These are phyloP conservation scores for Genyomyrus donnyi DNA, from an alignment of 2,113 vertebrate genomes.

Conservation along the genomic window DNA sequence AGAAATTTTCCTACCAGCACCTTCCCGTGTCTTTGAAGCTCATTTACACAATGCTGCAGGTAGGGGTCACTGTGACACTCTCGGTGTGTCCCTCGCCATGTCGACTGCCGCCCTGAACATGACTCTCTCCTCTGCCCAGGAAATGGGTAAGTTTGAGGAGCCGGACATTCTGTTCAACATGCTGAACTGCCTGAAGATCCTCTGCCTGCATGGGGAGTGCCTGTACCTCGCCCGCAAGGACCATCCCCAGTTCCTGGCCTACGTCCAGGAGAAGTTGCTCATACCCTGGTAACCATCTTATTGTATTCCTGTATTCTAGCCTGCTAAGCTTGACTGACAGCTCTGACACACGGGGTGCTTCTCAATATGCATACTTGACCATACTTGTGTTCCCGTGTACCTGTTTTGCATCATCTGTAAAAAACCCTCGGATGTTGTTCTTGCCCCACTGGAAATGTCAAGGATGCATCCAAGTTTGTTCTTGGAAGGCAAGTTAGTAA, in stretches of 20 bases:
- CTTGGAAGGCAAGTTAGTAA: no score
- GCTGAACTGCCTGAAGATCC: slow-evolving; percentile 91
- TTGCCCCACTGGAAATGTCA: no score
- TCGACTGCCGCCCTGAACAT: not conserved
- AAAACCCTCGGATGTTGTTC: no score
- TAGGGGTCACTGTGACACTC: slow-evolving; percentile 39
- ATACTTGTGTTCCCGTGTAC: no score
- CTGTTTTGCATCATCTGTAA: no score
- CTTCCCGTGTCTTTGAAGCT: slow-evolving; percentile 90
- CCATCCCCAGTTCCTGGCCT: slow-evolving; percentile 86
- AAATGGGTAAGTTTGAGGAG: slow-evolving; percentile 96
- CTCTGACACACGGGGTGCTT: not conserved
- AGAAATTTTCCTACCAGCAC: slow-evolving; percentile 89
- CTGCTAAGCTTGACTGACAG: not conserved
- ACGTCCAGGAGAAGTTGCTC: slow-evolving; percentile 93
- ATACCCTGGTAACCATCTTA: slow-evolving; percentile 73
- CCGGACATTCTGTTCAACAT: slow-evolving; percentile 98
- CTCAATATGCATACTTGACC: no score
- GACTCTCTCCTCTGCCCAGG: slow-evolving; percentile 55
- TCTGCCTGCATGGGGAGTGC: slow-evolving; percentile 93
- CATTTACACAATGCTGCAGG: slow-evolving; percentile 95
- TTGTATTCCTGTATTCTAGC: no score
- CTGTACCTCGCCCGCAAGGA: slow-evolving; percentile 87
- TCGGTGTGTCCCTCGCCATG: not conserved
- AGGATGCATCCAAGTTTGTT: no score